Percentiles rank a stretch among this genome's conserved stretches.
phyloP scores from a whole-genome alignment of 2,113 vertebrate species.

The Numida meleagris region DNA sequence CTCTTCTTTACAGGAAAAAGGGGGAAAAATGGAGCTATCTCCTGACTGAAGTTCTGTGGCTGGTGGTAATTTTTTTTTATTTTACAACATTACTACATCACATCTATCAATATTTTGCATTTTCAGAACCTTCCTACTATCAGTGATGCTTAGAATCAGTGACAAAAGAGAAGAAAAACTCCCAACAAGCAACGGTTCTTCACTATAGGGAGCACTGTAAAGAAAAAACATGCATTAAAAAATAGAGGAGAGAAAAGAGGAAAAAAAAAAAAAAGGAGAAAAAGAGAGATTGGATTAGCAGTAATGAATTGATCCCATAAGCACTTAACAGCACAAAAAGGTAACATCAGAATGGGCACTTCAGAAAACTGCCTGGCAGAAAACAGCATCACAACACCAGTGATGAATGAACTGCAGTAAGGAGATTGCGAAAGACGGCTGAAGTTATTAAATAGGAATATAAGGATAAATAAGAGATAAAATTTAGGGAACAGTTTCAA shows the following conservation, averaged over 20 bases:
- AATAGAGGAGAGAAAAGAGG: neutral
- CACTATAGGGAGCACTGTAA: neutral
- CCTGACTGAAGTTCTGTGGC: neutral
- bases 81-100: neutral
- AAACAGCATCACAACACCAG: neutral
- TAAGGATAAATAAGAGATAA: neutral
- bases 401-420: neutral
- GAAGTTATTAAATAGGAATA: neutral
- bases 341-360: accelerated
- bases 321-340: neutral
- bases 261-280: neutral
- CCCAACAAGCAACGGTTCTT: neutral
- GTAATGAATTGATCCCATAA: neutral
- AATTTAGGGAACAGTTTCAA: neutral
- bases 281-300: neutral
- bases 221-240: neutral
- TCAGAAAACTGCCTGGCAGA: neutral
- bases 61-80: neutral
- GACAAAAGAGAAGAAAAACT: neutral
- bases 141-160: neutral
- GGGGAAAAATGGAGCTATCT: neutral
- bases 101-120: neutral
- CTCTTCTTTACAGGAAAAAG: neutral
- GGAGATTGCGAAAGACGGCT: neutral
- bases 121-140: neutral